Percentiles rank a stretch among this genome's conserved stretches.
Conservation (phyloP, 2,113 vertebrate species). For the western clawed frog (Xenopus tropicalis) region DNA sequence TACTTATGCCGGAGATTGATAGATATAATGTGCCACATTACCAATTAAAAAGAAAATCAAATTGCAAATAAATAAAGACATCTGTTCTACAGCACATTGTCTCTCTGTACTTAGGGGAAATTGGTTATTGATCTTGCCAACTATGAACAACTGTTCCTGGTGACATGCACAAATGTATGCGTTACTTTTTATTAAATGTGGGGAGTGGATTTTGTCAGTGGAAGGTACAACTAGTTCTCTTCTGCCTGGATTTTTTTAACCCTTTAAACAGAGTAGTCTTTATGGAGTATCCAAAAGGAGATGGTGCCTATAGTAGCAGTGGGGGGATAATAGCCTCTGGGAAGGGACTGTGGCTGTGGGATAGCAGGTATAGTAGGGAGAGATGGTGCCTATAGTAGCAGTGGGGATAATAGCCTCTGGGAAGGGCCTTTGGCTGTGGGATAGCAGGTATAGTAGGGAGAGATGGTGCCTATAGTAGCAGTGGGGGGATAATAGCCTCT, state of each 20-base stretch:
- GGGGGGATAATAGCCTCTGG: too few species aligned
- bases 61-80: conserved; percentile 43
- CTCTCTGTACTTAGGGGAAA: conserved; percentile 40
- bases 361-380: too few species aligned
- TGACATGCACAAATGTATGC: conserved; percentile 15
- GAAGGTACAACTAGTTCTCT: neutral
- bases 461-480: too few species aligned
- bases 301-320: too few species aligned
- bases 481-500: too few species aligned
- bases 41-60: conserved; percentile 44
- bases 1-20: conserved; percentile 6
- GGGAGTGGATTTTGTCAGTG: neutral
- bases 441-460: too few species aligned
- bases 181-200: conserved; percentile 33
- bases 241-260: neutral
- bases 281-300: too few species aligned
- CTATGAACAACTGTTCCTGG: conserved; percentile 40
- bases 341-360: too few species aligned
- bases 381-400: too few species aligned
- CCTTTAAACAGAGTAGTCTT: neutral
- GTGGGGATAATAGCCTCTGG: too few species aligned
- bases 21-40: conserved; percentile 39
- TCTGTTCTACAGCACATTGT: conserved; percentile 27
- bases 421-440: too few species aligned
- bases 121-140: conserved; percentile 44